Evolutionary conservation across 2,888 invertebrate species (phyloP), one percentile per base, ranked within the genome.

Genomic region (Phalera bucephala): DNA sequence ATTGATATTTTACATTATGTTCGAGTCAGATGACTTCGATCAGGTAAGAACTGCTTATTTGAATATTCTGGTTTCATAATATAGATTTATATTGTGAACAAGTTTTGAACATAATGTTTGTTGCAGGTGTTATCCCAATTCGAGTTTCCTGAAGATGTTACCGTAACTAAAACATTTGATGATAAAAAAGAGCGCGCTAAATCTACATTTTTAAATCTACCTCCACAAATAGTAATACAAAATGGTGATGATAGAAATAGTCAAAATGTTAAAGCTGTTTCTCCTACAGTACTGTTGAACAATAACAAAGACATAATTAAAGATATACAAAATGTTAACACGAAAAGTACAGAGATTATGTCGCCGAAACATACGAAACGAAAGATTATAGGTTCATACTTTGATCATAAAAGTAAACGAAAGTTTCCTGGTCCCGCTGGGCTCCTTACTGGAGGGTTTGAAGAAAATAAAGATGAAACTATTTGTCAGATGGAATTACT

Each of bases 351-450:
- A 23, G 34, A 34, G 14, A 21, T 17, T 31, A 37, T 54, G 1
- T 75, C 78, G 23, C 74, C 76, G 6, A 83, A 81, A 45, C 76
- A 83, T 33, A 65, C 62, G 19, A 89, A 87, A 55, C 64, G 86
- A 46, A 86, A 81, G 69, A 77, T 87, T 4, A 80, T 89, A 12
- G 70, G 79, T 55, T 77, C 80, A 17, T 75, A 78, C 52, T 89
- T 89, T 55, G 73, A 86, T 60, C 75, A 79, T 26, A 79, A 77
- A 50, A 80, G 59, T 29, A 87, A 89, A 56, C 72, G 89, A 48
- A 89, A 88, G 44, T 89, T 89, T 43, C 89, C 89, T 9, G 89
- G 89, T 0, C 89, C 89, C 11, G 89, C 89, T 27, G 89, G 89
- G 0, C 52, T 89, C 9, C 60, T 89, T n/a, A 73, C 72, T 36